Evolutionary conservation across 1,140 invertebrate species (phyloP).

Genomic region (Trinorchestia longiramus): DNA sequence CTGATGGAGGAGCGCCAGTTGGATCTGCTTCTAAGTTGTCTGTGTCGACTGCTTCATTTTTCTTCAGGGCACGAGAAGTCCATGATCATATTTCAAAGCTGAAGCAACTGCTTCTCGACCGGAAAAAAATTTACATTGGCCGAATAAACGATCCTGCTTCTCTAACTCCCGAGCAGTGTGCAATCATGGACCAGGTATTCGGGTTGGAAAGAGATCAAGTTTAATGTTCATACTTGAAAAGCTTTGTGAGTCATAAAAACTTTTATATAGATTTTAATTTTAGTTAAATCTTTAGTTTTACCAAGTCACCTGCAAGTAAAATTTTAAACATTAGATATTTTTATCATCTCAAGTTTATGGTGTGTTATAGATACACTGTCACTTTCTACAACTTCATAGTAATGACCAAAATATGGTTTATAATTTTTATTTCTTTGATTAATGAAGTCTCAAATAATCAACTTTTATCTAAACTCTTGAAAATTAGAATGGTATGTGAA

Average conservation of each 20-base stretch:
- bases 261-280: too few relatives aligned
- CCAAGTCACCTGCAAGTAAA: background rate
- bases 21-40: background rate
- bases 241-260: too few relatives aligned
- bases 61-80: background rate
- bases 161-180: slow-evolving; percentile 38
- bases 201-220: background rate
- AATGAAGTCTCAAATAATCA: too few relatives aligned
- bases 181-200: slow-evolving; percentile 35
- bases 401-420: too few relatives aligned
- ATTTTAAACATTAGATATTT: background rate
- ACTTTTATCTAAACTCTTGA: too few relatives aligned
- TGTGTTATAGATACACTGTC: background rate
- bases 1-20: background rate
- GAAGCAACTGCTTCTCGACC: background rate
- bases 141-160: slow-evolving; percentile 14
- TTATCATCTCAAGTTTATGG: background rate
- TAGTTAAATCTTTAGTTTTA: too few relatives aligned
- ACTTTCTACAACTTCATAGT: too few relatives aligned
- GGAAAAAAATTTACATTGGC: slow-evolving; percentile 19
- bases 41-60: slow-evolving; percentile 7
- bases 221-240: background rate
- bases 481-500: too few relatives aligned
- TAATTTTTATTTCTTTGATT: too few relatives aligned
- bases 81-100: background rate